Base-by-base conservation (phyloP, 1,140 invertebrate species). In the Drosophila prosaltans region DNA sequence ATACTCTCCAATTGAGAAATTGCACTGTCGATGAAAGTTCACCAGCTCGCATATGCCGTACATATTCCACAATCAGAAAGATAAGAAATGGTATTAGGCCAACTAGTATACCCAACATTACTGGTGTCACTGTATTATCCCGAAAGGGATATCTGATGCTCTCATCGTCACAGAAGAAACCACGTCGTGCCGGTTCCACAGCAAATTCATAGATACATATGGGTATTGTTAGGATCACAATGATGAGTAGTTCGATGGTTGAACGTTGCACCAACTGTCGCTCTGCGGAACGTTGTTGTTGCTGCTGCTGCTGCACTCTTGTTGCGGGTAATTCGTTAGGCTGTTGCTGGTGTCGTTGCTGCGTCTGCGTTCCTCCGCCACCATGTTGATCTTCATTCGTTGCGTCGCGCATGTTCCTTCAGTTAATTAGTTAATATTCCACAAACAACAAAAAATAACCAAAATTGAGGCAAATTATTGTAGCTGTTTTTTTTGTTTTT, bases 91-190 rank as follows among this genome's bases (percentile, higher is more conserved):
- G 81, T 68, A 97, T 91, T 0, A 94, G 94, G 16, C 96, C 92
- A 10, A 96, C 95, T 72, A 96, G 92, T 77, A 97, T 92, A 91
- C 97, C 97, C 21, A 98, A 93, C 93, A 95, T 95, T 58, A 94
- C 90, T 73, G 95, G 96, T 40, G 96, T 95, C 62, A 98, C 95
- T 0, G 97, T 98, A 2, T 96, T 97, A 1, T 94, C 92, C 64
- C 94, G 93, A 90, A 94, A 97, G 6, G 98, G 98, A 93, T 98
- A 97, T 68, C 95, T 94, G 54, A 99, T 95, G 54, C 96, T 97
- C 90, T 98, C 96, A 93, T 99, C 98, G 91, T 98, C 95, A 93
- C 98, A 99, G 93, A 97, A 99, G 93, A 99, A 99, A 24, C 98
- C 98, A 61, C 98, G 94, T 58, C 97, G 93, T 92, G 95, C 97